A percentile compares a stretch with the other conserved stretches of the same genome.
Conservation (phyloP, 1,140 invertebrate genomes). For the Rhizoglyphus robini region DNA sequence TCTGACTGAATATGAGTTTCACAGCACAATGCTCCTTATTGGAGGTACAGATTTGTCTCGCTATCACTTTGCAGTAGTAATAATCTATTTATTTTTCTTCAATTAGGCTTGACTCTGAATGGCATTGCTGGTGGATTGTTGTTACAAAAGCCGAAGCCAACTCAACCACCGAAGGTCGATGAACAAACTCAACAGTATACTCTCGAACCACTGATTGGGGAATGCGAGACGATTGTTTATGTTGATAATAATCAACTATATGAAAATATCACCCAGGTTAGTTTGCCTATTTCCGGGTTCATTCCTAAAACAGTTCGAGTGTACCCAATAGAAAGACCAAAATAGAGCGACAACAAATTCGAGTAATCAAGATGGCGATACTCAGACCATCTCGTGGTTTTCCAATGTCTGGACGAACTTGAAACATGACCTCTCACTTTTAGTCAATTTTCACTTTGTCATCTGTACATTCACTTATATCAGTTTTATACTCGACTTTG, state of each 20-base stretch:
- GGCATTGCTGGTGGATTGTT: constrained; percentile 22
- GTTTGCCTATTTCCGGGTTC: too few species aligned
- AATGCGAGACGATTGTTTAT: background rate
- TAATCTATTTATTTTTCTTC: background rate
- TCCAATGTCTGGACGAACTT: constrained; percentile 1
- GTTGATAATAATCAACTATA: constrained; percentile 1
- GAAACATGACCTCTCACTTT: background rate
- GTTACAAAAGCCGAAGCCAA: constrained; percentile 13
- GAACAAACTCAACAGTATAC: background rate
- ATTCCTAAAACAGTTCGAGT: background rate
- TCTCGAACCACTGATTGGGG: background rate
- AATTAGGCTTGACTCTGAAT: background rate
- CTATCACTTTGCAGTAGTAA: too few species aligned
- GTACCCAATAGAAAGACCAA: background rate
- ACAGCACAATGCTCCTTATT: constrained; percentile 24
- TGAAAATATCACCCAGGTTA: background rate
- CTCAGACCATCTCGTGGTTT: background rate
- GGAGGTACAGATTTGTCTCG: constrained; percentile 13
- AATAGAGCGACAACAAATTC: background rate
- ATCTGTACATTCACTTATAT: constrained; percentile 19
- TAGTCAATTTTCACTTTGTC: constrained; percentile 9
- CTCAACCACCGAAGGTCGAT: background rate
- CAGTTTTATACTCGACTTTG: constrained; percentile 15
- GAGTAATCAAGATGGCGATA: too few species aligned
- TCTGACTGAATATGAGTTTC: constrained; percentile 25